Evolutionary conservation across 2,113 vertebrate genomes (phyloP).

Genomic region (Coryphaenoides rupestris): DNA sequence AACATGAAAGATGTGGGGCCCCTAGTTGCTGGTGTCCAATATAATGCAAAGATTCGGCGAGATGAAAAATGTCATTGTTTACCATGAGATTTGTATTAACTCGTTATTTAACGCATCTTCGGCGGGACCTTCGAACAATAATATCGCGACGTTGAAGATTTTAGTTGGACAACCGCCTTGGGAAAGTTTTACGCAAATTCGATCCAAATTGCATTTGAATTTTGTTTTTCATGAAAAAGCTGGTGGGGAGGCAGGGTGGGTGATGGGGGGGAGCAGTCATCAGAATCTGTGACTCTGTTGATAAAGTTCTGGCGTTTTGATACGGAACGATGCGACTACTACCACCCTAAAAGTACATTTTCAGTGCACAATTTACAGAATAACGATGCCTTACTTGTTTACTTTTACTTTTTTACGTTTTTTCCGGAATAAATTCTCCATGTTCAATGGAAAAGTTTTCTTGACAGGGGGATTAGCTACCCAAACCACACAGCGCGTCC

Average conservation of each 20-base stretch:
- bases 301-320: too few species aligned
- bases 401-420: too few species aligned
- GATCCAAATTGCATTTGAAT: constrained; percentile 67
- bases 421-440: too few species aligned
- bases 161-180: constrained; percentile 71
- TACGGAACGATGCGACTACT: too few species aligned
- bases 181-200: constrained; percentile 66
- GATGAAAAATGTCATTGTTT: constrained; percentile 61
- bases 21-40: constrained; percentile 49
- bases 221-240: constrained; percentile 52
- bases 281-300: too few species aligned
- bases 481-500: too few species aligned
- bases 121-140: constrained; percentile 56
- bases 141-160: constrained; percentile 54
- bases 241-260: too few species aligned
- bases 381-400: too few species aligned
- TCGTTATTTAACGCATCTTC: constrained; percentile 34
- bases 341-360: background rate
- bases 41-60: constrained; percentile 51
- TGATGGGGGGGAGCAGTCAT: too few species aligned
- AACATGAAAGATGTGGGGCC: constrained; percentile 63
- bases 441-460: too few species aligned
- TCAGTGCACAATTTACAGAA: background rate
- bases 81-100: constrained; percentile 53
- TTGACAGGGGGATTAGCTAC: too few species aligned